These are phyloP conservation scores for Sarcophilus harrisii DNA, from an alignment of 2,797 vertebrate genomes.

Conservation along the genomic window DNA sequence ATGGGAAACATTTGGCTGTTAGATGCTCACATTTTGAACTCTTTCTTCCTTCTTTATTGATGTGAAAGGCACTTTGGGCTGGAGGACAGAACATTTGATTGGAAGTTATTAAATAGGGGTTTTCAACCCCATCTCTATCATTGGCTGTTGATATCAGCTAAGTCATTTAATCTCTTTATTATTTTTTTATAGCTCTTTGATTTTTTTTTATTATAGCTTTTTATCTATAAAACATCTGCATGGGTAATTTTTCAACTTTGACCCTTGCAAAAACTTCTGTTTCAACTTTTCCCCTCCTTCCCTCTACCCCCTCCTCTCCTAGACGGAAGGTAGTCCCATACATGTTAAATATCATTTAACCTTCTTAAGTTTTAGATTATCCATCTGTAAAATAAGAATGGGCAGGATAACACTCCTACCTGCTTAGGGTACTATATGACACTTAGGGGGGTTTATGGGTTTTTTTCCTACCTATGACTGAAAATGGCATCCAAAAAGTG, in stretches of 20 bases:
- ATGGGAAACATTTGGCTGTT: conserved; percentile 35
- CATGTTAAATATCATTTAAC: no score
- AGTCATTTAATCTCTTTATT: conserved; percentile 20
- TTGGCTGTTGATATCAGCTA: conserved; percentile 24
- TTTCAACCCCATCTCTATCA: background rate
- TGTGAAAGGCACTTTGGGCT: background rate
- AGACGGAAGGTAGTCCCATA: no score
- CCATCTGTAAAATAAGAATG: conserved; percentile 41
- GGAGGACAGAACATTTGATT: background rate
- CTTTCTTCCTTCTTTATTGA: conserved; percentile 14
- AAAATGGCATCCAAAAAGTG: background rate
- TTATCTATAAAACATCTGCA: no score
- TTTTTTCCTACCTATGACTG: no score
- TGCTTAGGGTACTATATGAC: background rate
- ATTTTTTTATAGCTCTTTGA: no score
- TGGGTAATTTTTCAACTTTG: no score
- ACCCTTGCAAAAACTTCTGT: no score
- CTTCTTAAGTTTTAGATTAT: background rate
- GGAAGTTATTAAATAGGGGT: conserved; percentile 42
- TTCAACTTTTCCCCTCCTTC: no score
- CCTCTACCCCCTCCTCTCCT: no score
- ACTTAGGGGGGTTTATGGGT: no score
- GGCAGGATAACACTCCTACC: background rate
- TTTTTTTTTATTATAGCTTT: no score
- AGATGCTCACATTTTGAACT: conserved; percentile 5